Evolutionary conservation across 1,140 invertebrate genomes (phyloP).

Genomic region (Heliconius eleuchia): DNA sequence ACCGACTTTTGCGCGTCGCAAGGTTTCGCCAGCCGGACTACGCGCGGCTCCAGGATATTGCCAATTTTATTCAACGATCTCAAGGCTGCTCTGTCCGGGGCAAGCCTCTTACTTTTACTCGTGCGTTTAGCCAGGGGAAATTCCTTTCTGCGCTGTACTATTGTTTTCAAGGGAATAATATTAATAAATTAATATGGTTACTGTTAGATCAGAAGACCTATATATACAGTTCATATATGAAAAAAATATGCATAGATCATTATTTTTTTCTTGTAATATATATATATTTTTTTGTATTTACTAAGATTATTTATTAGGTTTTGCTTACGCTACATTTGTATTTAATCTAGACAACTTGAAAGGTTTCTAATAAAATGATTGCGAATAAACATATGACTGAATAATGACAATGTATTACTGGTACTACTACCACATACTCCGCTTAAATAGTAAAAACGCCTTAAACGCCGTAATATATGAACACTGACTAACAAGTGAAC

Average conservation of each 20-base stretch:
- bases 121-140: constrained; percentile 11
- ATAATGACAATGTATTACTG: too few relatives aligned
- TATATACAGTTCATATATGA: too few relatives aligned
- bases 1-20: constrained; percentile 78
- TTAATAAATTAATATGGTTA: too few relatives aligned
- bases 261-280: too few relatives aligned
- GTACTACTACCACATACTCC: not conserved
- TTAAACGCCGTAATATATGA: not conserved
- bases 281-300: too few relatives aligned
- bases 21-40: constrained; percentile 80
- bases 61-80: constrained; percentile 73
- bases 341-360: not conserved
- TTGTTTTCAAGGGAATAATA: not conserved
- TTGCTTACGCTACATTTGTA: too few relatives aligned
- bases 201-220: too few relatives aligned
- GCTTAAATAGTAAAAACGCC: not conserved
- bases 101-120: constrained; percentile 70
- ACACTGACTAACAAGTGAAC: not conserved
- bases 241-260: too few relatives aligned
- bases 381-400: not conserved
- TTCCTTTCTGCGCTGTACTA: not conserved
- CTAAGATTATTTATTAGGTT: too few relatives aligned
- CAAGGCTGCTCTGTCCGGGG: constrained; percentile 68
- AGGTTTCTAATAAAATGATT: not conserved
- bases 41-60: constrained; percentile 79